A percentile compares a stretch with the other conserved stretches of the same genome.
Evolutionary conservation across 2,888 invertebrate genomes (phyloP).

Genomic region (Clepsis dumicolana): DNA sequence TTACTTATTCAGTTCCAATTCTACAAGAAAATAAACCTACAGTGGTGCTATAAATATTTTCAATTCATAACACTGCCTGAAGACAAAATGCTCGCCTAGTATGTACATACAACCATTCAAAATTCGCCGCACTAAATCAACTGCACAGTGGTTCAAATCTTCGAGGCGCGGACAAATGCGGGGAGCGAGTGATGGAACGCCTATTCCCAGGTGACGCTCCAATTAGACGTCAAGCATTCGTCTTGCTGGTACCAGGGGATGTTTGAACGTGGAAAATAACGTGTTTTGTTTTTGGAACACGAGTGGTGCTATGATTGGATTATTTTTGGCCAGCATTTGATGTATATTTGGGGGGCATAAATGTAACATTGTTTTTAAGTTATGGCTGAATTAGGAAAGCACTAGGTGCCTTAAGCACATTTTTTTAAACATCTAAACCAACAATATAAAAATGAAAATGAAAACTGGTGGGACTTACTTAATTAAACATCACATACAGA

Average conservation of each 20-base stretch:
- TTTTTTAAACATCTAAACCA: no score
- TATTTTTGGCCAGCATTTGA: constrained; percentile 14
- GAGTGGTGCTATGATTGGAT: constrained; percentile 15
- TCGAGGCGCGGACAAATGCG: constrained; percentile 76
- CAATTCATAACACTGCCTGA: constrained; percentile 8
- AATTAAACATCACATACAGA: no score
- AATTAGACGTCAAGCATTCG: constrained; percentile 82
- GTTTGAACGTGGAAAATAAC: not conserved
- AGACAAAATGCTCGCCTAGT: constrained; percentile 23
- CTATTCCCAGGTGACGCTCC: constrained; percentile 77
- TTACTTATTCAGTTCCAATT: no score
- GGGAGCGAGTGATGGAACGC: constrained; percentile 69
- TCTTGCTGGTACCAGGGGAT: constrained; percentile 56
- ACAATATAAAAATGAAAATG: no score
- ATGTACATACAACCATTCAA: constrained; percentile 23
- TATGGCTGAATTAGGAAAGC: no score
- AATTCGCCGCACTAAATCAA: constrained; percentile 45
- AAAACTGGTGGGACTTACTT: no score
- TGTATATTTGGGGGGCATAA: not conserved
- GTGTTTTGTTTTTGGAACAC: constrained; percentile 25
- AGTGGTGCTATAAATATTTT: not conserved
- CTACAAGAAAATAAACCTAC: not conserved
- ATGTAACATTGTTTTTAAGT: not conserved
- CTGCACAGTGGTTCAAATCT: constrained; percentile 53
- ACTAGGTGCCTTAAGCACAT: no score